Evolutionary conservation across 2,888 invertebrate genomes (phyloP).

Genomic region (Campoletis raptor): DNA sequence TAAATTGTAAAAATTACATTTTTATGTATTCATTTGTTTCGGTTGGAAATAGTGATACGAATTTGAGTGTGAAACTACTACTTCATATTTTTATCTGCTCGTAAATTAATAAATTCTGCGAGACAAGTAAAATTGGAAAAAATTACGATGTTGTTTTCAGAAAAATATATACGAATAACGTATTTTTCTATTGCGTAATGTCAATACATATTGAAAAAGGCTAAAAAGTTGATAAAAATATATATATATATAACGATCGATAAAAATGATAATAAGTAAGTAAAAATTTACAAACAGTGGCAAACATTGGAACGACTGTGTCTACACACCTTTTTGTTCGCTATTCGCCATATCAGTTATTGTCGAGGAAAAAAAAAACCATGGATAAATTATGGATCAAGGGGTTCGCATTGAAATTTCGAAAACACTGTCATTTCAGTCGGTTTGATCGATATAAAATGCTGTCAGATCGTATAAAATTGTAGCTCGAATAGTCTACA

Average conservation of each 20-base stretch:
- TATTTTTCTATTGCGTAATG: neutral
- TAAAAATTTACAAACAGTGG: neutral
- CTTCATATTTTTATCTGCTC: neutral
- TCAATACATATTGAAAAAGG: neutral
- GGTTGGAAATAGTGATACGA: neutral
- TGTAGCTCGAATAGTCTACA: neutral
- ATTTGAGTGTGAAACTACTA: neutral
- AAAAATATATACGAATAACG: neutral
- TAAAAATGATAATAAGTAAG: neutral
- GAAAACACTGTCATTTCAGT: neutral
- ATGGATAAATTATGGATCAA: neutral
- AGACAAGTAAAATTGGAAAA: slow-evolving; percentile 23
- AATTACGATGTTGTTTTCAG: neutral
- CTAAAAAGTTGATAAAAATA: neutral
- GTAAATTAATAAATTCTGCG: slow-evolving; percentile 51
- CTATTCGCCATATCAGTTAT: neutral
- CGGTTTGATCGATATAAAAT: neutral
- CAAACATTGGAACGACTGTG: neutral
- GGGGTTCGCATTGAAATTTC: neutral
- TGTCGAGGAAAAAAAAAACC: neutral
- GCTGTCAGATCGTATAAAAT: neutral
- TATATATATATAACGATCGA: neutral
- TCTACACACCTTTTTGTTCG: neutral
- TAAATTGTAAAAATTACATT: neutral
- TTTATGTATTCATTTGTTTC: neutral